These are phyloP conservation scores for Allobates femoralis DNA, from an alignment of 2,797 vertebrate species.

Conservation along the genomic window DNA sequence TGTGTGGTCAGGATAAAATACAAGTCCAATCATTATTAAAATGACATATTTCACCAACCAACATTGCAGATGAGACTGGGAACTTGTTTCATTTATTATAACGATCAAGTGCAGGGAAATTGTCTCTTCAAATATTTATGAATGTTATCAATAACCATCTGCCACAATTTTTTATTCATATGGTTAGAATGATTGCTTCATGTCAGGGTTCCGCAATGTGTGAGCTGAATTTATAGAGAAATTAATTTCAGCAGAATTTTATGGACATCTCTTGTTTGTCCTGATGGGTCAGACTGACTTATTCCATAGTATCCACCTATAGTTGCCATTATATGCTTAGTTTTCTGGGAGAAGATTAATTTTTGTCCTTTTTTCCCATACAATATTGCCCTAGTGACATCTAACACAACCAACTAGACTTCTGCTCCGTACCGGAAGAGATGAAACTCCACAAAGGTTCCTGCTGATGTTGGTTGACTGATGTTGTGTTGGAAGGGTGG, in stretches of 20 bases:
- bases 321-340: neutral
- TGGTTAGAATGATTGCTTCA: neutral
- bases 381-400: neutral
- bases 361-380: neutral
- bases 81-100: constrained; percentile 63
- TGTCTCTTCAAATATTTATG: constrained; percentile 72
- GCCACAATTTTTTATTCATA: constrained; percentile 58
- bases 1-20: neutral
- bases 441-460: too few species aligned
- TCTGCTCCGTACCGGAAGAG: neutral
- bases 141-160: constrained; percentile 62
- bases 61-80: constrained; percentile 56
- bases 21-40: constrained; percentile 33
- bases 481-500: too few species aligned
- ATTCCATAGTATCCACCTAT: neutral
- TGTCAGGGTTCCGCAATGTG: constrained; percentile 40
- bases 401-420: neutral
- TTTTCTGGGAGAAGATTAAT: neutral
- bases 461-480: too few species aligned
- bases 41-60: constrained; percentile 57
- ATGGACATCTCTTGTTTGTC: neutral
- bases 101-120: constrained; percentile 67
- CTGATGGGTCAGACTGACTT: neutral
- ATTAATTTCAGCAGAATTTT: neutral
- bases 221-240: neutral